Conservation (phyloP, 2,888 invertebrate species). For the Gerosis bhagava region DNA sequence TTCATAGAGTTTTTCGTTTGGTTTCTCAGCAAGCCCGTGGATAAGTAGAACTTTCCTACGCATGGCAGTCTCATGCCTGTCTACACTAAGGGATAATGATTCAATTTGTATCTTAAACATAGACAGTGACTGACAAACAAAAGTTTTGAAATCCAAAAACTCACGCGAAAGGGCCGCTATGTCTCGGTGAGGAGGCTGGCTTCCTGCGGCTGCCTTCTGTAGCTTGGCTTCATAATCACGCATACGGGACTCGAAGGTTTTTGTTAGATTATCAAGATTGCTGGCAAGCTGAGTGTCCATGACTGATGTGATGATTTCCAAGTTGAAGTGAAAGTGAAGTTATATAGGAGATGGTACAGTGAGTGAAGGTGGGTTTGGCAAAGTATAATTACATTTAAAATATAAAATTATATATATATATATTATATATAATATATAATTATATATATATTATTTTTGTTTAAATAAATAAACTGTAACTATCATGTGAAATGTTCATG, state of each 20-base stretch:
- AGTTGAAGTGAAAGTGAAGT: no score
- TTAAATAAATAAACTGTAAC: no score
- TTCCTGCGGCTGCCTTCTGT: no score
- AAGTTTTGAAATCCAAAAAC: not conserved
- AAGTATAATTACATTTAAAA: no score
- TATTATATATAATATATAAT: no score
- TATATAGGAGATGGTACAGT: no score
- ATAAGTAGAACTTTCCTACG: not conserved
- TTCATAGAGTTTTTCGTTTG: not conserved
- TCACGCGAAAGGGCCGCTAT: not conserved
- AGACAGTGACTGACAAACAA: not conserved
- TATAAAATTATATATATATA: no score
- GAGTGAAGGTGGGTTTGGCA: no score
- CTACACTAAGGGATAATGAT: not conserved
- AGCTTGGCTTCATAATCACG: conserved; percentile 4
- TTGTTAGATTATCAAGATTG: not conserved
- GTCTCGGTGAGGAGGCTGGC: no score
- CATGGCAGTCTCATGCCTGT: not conserved
- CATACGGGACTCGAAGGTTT: not conserved
- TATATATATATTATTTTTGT: no score
- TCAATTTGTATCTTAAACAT: not conserved
- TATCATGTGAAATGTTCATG: no score
- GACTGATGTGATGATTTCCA: no score
- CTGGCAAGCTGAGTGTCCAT: not conserved
- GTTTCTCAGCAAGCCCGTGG: conserved; percentile 1